phyloP scores from a whole-genome alignment of 2,797 vertebrate species.

The Melanotaenia trifasciata region DNA sequence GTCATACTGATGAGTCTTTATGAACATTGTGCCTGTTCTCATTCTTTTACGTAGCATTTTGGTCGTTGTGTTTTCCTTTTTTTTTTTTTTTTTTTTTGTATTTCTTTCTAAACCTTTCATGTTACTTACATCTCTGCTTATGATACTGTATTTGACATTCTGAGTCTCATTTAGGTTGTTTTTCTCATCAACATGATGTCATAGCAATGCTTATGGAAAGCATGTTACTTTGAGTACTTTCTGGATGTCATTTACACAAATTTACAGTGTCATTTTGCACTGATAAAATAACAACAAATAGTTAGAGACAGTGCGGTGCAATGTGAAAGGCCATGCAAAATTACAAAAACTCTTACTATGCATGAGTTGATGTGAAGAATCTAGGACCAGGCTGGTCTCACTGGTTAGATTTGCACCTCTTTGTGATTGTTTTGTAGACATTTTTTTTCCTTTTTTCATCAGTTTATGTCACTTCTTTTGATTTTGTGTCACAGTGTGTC shows the following conservation, averaged over 20 bases:
- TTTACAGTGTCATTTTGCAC: too few relatives aligned
- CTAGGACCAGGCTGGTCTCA: too few relatives aligned
- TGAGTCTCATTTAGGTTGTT: not conserved
- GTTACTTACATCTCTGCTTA: not conserved
- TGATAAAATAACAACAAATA: too few relatives aligned
- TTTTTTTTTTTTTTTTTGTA: not conserved
- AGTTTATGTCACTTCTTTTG: not conserved
- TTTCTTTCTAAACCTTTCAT: not conserved
- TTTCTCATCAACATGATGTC: not conserved
- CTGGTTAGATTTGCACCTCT: not conserved
- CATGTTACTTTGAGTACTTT: too few relatives aligned
- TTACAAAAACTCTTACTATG: too few relatives aligned
- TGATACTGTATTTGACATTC: too few relatives aligned
- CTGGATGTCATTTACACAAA: too few relatives aligned
- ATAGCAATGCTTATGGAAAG: not conserved
- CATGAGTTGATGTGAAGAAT: too few relatives aligned
- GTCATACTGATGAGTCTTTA: too few relatives aligned
- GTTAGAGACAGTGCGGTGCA: too few relatives aligned
- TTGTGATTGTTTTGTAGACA: not conserved
- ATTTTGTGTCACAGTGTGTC: not conserved
- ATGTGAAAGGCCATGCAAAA: too few relatives aligned
- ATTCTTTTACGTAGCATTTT: not conserved
- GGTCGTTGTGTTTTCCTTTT: not conserved
- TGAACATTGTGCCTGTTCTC: not conserved
- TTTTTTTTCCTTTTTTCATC: not conserved